A percentile compares a stretch with the other conserved stretches of the same genome.
phyloP scores from a whole-genome alignment of 1,140 invertebrate species.

The Sinella curviseta region DNA sequence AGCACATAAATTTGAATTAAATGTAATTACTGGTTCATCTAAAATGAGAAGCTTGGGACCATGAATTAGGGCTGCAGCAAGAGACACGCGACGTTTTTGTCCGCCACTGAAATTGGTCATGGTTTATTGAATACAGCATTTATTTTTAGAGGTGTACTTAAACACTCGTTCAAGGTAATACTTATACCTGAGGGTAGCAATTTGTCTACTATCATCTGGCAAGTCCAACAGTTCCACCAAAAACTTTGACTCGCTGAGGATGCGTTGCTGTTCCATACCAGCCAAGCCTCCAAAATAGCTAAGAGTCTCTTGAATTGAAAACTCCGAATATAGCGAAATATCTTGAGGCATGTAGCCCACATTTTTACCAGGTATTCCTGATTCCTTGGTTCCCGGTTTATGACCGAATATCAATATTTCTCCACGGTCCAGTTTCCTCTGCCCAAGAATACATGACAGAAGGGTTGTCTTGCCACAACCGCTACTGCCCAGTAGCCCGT shows the following conservation, averaged over 20 bases:
- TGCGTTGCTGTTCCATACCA: no score
- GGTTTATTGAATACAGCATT: no score
- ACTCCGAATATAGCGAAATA: background rate
- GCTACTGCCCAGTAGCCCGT: background rate
- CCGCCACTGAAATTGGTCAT: constrained; percentile 4
- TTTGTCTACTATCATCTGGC: no score
- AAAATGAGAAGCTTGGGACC: background rate
- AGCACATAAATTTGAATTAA: no score
- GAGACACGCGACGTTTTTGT: background rate
- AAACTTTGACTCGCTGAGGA: no score
- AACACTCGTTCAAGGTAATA: background rate
- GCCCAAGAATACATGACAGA: background rate
- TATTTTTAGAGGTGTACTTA: no score
- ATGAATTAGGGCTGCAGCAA: background rate
- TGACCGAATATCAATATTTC: background rate
- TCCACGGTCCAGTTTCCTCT: background rate
- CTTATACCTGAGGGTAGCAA: no score
- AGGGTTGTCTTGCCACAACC: background rate
- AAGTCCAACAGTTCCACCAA: no score
- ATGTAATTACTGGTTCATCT: constrained; percentile 3
- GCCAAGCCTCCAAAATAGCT: no score
- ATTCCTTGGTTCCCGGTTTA: background rate
- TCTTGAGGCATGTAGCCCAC: background rate
- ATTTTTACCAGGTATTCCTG: background rate
- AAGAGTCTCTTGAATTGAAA: background rate